Evolutionary conservation across 1,140 invertebrate species (phyloP).

Genomic region (Trinorchestia longiramus): DNA sequence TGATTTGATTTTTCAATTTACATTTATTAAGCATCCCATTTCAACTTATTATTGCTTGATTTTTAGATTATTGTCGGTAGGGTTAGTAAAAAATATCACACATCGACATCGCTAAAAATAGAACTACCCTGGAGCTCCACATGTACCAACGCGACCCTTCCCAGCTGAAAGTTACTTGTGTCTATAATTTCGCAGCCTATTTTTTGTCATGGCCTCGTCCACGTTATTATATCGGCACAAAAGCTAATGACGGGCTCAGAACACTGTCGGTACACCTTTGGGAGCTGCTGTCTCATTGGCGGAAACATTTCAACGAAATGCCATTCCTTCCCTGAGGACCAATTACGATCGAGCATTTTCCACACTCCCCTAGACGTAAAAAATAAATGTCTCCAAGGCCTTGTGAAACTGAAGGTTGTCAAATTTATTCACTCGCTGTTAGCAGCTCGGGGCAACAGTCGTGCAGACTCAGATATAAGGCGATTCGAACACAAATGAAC

Average conservation of each 20-base stretch:
- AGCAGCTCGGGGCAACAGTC: neutral
- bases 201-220: neutral
- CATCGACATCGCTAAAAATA: neutral
- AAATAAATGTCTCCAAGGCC: neutral
- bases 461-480: neutral
- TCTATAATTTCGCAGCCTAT: neutral
- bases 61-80: neutral
- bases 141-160: neutral
- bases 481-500: neutral
- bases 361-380: neutral
- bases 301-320: neutral
- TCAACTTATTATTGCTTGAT: neutral
- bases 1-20: neutral
- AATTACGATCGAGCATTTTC: neutral
- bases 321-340: conserved; percentile 25
- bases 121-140: neutral
- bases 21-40: neutral
- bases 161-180: neutral
- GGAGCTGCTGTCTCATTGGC: neutral
- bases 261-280: neutral
- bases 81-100: neutral
- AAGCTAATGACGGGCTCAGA: neutral
- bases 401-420: neutral
- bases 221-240: neutral
- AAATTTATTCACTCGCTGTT: neutral